Percentiles rank a stretch among this genome's conserved stretches.
Conservation (phyloP, 2,797 vertebrate species). For the Catharus ustulatus region DNA sequence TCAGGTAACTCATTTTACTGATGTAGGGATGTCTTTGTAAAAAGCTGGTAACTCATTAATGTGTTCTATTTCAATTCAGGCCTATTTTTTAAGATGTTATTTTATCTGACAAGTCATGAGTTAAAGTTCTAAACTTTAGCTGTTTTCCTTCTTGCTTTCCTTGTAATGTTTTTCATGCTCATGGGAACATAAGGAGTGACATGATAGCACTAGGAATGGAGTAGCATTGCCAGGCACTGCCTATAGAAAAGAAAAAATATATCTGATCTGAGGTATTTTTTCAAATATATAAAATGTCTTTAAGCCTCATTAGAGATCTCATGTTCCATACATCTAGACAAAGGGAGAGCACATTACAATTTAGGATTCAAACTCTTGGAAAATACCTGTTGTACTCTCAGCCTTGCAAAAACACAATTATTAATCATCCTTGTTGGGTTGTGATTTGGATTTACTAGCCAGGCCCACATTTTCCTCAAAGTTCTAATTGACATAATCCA, state of each 20-base stretch:
- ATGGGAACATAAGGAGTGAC: not conserved
- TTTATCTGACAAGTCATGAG: not conserved
- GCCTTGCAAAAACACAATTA: not conserved
- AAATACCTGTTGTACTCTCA: not conserved
- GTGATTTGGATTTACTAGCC: not conserved
- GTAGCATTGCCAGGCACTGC: not conserved
- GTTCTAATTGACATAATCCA: not conserved
- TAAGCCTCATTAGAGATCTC: not conserved
- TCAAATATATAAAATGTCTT: not conserved
- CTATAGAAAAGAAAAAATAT: not conserved
- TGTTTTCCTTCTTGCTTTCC: not conserved
- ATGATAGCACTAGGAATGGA: not conserved
- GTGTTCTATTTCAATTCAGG: not conserved
- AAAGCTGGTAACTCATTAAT: not conserved
- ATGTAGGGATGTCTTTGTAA: not conserved
- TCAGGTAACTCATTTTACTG: not conserved
- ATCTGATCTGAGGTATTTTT: not conserved
- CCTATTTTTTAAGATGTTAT: not conserved
- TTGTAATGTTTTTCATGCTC: not conserved
- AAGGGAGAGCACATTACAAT: not conserved
- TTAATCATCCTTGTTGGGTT: not conserved
- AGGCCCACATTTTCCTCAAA: not conserved
- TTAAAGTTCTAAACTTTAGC: not conserved
- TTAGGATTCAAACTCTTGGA: not conserved
- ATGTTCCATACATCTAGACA: rapidly evolving